Conservation (phyloP, 1,140 invertebrate genomes). For the Dinothrombium tinctorium region DNA sequence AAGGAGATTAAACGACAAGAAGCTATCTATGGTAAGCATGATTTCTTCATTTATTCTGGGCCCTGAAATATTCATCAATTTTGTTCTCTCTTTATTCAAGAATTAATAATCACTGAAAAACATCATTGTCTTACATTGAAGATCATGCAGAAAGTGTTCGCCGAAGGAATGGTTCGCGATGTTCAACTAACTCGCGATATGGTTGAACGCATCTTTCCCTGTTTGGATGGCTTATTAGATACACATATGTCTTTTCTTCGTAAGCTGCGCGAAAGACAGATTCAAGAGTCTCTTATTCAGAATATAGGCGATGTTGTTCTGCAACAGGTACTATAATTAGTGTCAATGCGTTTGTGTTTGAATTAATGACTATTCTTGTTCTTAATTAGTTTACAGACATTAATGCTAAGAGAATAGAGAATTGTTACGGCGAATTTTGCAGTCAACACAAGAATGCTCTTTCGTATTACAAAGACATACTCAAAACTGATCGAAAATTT, state of each 20-base stretch:
- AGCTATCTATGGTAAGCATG: slow-evolving; percentile 39
- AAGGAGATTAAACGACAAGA: slow-evolving; percentile 80
- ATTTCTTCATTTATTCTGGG: background rate
- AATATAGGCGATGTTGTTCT: slow-evolving; percentile 61
- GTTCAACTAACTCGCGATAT: slow-evolving; percentile 36
- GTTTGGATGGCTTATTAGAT: slow-evolving; percentile 55
- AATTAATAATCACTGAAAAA: slow-evolving; percentile 84
- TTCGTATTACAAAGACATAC: slow-evolving; percentile 27
- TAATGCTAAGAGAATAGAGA: slow-evolving; percentile 20
- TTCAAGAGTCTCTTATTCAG: slow-evolving; percentile 37
- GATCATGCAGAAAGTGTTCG: slow-evolving; percentile 48
- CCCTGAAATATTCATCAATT: background rate
- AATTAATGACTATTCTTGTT: background rate
- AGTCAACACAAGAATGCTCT: slow-evolving; percentile 42
- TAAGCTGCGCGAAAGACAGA: slow-evolving; percentile 48
- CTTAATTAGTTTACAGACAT: slow-evolving; percentile 21
- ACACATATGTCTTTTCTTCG: slow-evolving; percentile 51
- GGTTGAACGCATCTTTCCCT: slow-evolving; percentile 63
- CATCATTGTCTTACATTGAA: slow-evolving; percentile 77
- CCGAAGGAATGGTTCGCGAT: slow-evolving; percentile 42
- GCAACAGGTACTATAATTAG: slow-evolving; percentile 33
- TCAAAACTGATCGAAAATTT: slow-evolving; percentile 41
- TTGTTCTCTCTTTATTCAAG: slow-evolving; percentile 20
- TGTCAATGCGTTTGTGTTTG: background rate
- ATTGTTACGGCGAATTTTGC: slow-evolving; percentile 64